Conservation (phyloP, 2,113 vertebrate species). For the Saccopteryx leptura region DNA sequence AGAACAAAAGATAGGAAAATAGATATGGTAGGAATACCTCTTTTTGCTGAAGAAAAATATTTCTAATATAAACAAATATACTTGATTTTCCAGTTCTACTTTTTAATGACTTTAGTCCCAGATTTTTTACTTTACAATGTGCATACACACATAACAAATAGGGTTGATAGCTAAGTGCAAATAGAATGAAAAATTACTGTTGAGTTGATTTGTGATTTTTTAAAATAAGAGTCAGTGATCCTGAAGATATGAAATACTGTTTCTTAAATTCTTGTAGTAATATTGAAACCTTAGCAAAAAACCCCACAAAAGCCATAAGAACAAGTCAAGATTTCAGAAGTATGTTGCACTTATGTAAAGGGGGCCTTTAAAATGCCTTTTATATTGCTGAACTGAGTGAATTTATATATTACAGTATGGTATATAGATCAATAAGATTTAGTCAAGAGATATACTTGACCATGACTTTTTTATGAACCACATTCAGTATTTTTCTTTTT, state of each 20-base stretch:
- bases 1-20: neutral
- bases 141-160: neutral
- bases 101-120: neutral
- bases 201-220: neutral
- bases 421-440: neutral
- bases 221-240: neutral
- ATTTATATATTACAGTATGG: neutral
- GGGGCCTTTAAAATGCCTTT: neutral
- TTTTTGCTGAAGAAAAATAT: conserved; percentile 1
- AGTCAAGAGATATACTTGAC: neutral
- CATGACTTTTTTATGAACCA: conserved; percentile 5
- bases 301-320: neutral
- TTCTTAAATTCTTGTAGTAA: neutral
- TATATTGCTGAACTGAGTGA: neutral
- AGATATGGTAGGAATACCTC: neutral
- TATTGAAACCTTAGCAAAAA: conserved; percentile 31
- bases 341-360: neutral
- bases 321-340: conserved; percentile 19
- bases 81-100: neutral
- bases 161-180: neutral
- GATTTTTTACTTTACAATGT: conserved; percentile 33
- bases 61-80: neutral
- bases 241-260: conserved; percentile 20
- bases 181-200: neutral
- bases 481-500: conserved; percentile 26